Evolutionary conservation across 1,140 invertebrate genomes (phyloP), one percentile per base, ranked within the genome.

Genomic region (Aphaenogaster rudis): DNA sequence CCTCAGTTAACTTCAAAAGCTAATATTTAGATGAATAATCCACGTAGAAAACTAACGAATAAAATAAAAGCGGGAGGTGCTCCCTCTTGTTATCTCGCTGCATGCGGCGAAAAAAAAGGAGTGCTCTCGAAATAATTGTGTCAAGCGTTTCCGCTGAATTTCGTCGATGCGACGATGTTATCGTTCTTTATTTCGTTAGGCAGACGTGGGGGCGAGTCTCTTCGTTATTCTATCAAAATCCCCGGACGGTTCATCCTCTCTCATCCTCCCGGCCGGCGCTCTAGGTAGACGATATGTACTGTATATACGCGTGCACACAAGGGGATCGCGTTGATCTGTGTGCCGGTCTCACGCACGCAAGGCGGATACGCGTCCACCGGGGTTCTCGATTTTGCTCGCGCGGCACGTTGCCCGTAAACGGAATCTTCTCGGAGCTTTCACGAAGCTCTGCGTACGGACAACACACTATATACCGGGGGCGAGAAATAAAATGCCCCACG

Each of bases 331-430:
- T 71, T 71, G 78, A 84, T 74, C 80, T 74, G 54, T 61, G 69
- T 61, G 64, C 52, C 63, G 89, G 82, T 84, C 66, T 72, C 79
- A 61, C 89, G 77, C 91, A 92, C 91, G 91, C 91, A 90, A 86
- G 69, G 59, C 48, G 89, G 86, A 92, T 89, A 90, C 76, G 90
- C 90, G 89, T 72, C 76, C 57, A 36, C 86, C 86, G 48, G 84
- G 64, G 84, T 85, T 81, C 82, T 82, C 91, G 33, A 87, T 91
- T 91, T 90, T 86, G 89, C 86, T 90, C 88, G 59, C 91, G 48
- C 87, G 64, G 91, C 91, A 91, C 90, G 90, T 91, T 86, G 90
- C 86, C 90, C 89, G 89, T 91, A 91, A 91, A 91, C 90, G 90
- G 90, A 91, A 91, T 91, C 88, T 91, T 90, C 89, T 81, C 86